Evolutionary conservation across 2,888 invertebrate genomes (phyloP).

Genomic region (Phasia obesa): DNA sequence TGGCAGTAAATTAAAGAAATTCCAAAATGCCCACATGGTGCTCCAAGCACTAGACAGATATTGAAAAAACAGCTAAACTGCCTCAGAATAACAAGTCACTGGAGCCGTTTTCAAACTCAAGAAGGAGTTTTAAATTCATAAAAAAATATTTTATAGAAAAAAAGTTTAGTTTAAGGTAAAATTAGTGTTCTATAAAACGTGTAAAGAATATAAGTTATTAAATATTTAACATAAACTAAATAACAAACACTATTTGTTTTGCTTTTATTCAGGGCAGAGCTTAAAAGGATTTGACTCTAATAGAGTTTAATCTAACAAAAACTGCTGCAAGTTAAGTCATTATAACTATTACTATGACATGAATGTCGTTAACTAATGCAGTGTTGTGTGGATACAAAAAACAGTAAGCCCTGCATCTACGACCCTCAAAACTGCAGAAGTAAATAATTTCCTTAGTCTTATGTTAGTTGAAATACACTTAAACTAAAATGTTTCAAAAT

Average conservation of each 20-base stretch:
- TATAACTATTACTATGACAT: too few relatives aligned
- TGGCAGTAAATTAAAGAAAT: constrained; percentile 62
- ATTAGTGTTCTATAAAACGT: constrained; percentile 29
- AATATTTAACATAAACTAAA: background rate
- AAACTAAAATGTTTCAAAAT: too few relatives aligned
- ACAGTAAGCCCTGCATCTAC: too few relatives aligned
- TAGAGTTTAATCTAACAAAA: too few relatives aligned
- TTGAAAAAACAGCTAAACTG: constrained; percentile 14
- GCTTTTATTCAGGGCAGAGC: background rate
- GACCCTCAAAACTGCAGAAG: too few relatives aligned
- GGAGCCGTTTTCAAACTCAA: constrained; percentile 57
- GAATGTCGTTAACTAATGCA: too few relatives aligned
- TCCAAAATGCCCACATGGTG: constrained; percentile 71
- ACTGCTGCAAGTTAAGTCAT: too few relatives aligned
- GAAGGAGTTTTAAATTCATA: constrained; percentile 48
- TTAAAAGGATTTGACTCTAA: too few relatives aligned
- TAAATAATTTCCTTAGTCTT: too few relatives aligned
- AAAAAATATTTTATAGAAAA: constrained; percentile 9
- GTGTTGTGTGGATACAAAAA: too few relatives aligned
- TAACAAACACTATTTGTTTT: background rate
- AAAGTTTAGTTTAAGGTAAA: constrained; percentile 21
- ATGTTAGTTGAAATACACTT: too few relatives aligned
- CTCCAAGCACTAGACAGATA: constrained; percentile 34
- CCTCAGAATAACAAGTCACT: constrained; percentile 62
- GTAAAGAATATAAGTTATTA: background rate